A percentile compares a stretch with the other conserved stretches of the same genome.
These are phyloP conservation scores for Drosophila virilis DNA, from an alignment of 1,140 invertebrate genomes.

Conservation along the genomic window DNA sequence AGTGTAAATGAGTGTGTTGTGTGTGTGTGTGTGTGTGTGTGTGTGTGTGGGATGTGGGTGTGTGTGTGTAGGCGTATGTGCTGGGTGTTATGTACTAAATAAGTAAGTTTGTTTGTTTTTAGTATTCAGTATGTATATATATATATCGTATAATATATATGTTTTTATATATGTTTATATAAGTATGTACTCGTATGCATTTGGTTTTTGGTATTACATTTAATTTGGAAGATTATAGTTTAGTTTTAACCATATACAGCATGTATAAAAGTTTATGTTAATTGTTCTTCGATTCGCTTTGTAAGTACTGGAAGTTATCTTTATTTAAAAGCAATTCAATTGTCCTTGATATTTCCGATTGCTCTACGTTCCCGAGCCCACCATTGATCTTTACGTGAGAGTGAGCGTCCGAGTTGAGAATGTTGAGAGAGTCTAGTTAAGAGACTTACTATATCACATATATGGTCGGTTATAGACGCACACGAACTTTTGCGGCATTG, in stretches of 20 bases:
- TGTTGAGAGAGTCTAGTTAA: conserved; percentile 6
- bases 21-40: conserved; percentile 11
- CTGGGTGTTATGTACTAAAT: conserved; percentile 60
- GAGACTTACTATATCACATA: background rate
- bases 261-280: conserved; percentile 71
- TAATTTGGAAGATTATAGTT: conserved; percentile 80
- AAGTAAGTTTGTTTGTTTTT: conserved; percentile 57
- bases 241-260: conserved; percentile 69
- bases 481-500: background rate
- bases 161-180: conserved; percentile 51
- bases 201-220: conserved; percentile 54
- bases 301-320: conserved; percentile 63
- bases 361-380: conserved; percentile 15
- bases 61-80: conserved; percentile 34
- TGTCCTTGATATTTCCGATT: conserved; percentile 5
- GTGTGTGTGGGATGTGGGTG: background rate
- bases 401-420: conserved; percentile 14
- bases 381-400: conserved; percentile 10
- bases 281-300: conserved; percentile 46
- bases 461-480: conserved; percentile 3
- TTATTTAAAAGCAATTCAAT: conserved; percentile 29
- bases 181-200: conserved; percentile 41
- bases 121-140: conserved; percentile 10
- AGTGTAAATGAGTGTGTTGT: conserved; percentile 2
- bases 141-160: conserved; percentile 49